These are phyloP conservation scores for Gopherus flavomarginatus DNA, from an alignment of 2,113 vertebrate species.

Conservation along the genomic window DNA sequence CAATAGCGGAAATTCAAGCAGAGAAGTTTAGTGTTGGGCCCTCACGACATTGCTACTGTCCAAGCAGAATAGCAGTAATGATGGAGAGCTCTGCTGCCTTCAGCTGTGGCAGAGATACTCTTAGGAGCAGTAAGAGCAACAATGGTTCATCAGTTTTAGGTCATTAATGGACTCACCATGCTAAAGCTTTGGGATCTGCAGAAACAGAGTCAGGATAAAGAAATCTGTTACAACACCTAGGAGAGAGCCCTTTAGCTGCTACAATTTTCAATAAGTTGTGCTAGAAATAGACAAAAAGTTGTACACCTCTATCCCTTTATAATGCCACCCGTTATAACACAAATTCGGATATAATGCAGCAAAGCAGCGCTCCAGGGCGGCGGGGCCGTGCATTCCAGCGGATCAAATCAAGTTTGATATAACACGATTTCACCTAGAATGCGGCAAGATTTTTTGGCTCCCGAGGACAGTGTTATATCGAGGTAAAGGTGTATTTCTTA, in stretches of 20 bases:
- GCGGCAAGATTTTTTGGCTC: too few relatives aligned
- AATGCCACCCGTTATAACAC: too few relatives aligned
- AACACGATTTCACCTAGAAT: too few relatives aligned
- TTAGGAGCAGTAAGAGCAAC: not conserved
- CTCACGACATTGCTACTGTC: constrained; percentile 48
- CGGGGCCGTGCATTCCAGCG: too few relatives aligned
- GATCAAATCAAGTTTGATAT: too few relatives aligned
- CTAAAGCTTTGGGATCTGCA: not conserved
- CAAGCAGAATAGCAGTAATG: constrained; percentile 54
- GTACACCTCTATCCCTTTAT: not conserved
- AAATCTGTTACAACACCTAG: not conserved
- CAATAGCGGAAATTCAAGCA: constrained; percentile 27
- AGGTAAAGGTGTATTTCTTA: not conserved
- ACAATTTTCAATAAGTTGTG: constrained; percentile 32
- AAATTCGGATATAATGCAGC: too few relatives aligned
- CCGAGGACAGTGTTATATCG: too few relatives aligned
- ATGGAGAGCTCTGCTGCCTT: constrained; percentile 39
- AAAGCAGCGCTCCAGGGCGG: too few relatives aligned
- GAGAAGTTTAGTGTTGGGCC: constrained; percentile 38
- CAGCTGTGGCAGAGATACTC: constrained; percentile 34
- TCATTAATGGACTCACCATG: not conserved
- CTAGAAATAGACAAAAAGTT: constrained; percentile 51
- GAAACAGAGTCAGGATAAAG: not conserved
- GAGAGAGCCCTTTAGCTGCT: constrained; percentile 22
- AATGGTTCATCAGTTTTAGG: not conserved